phyloP scores from a whole-genome alignment of 2,888 invertebrate genomes.

The Hyalella azteca region DNA sequence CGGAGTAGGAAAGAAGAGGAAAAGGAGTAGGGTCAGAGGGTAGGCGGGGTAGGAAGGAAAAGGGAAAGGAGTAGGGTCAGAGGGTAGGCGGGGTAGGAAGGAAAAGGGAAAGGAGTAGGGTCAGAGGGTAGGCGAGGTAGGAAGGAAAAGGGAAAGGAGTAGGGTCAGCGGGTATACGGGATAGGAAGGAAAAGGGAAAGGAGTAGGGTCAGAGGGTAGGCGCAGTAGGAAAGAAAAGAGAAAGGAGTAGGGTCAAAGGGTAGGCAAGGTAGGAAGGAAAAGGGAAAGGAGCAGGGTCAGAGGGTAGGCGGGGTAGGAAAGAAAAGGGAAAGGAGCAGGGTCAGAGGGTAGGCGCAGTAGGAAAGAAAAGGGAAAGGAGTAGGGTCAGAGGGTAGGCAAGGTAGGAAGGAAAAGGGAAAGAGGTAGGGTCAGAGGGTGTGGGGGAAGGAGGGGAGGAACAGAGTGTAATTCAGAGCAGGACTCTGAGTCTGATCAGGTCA shows the following conservation, averaged over 20 bases:
- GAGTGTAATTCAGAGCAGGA: too few species aligned
- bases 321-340: background rate
- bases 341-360: background rate
- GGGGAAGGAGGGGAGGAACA: too few species aligned
- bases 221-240: background rate
- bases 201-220: too few species aligned
- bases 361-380: background rate
- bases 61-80: background rate
- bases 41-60: background rate
- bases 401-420: background rate
- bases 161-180: background rate
- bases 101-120: too few species aligned
- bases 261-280: background rate
- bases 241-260: background rate
- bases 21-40: background rate
- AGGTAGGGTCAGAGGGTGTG: too few species aligned
- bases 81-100: too few species aligned
- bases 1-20: background rate
- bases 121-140: background rate
- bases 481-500: too few species aligned
- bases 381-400: background rate
- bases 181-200: background rate
- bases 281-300: background rate
- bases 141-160: background rate
- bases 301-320: background rate